These are phyloP conservation scores for Parnassius mnemosyne DNA, from an alignment of 2,888 invertebrate species.

Conservation along the genomic window DNA sequence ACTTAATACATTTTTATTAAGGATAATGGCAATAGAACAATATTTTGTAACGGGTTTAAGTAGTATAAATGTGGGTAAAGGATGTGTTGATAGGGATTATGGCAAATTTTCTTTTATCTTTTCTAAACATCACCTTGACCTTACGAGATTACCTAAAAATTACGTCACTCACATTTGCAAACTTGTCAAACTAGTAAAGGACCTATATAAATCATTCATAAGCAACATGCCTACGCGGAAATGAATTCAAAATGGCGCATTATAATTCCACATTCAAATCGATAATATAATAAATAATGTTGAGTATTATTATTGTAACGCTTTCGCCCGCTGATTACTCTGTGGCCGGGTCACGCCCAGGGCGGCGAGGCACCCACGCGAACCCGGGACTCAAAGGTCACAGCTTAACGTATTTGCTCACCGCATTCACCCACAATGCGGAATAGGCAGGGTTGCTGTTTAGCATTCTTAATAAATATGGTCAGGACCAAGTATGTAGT, in stretches of 20 bases:
- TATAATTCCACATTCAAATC: conserved; percentile 19
- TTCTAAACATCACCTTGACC: no score
- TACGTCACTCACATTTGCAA: no score
- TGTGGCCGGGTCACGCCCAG: conserved; percentile 53
- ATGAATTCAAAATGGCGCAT: conserved; percentile 11
- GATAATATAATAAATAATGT: conserved; percentile 21
- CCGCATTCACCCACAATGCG: conserved; percentile 26
- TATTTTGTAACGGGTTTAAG: no score
- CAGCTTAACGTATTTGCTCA: conserved; percentile 39
- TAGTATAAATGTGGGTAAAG: no score
- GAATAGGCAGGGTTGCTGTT: conserved; percentile 22
- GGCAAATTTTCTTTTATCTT: no score
- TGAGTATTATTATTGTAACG: conserved; percentile 22
- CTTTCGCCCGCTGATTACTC: conserved; percentile 33
- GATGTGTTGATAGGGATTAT: no score
- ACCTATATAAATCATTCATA: neutral
- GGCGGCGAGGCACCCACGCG: conserved; percentile 48
- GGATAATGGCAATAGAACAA: no score
- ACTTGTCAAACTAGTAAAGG: no score
- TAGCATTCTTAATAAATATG: conserved; percentile 7
- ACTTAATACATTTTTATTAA: no score
- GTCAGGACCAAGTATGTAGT: neutral
- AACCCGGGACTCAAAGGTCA: conserved; percentile 50
- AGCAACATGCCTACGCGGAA: conserved; percentile 10
- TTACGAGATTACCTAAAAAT: no score